A percentile compares a stretch with the other conserved stretches of the same genome.
Conservation (phyloP, 2,113 vertebrate species). For the Pseudorectes ferrugineus region DNA sequence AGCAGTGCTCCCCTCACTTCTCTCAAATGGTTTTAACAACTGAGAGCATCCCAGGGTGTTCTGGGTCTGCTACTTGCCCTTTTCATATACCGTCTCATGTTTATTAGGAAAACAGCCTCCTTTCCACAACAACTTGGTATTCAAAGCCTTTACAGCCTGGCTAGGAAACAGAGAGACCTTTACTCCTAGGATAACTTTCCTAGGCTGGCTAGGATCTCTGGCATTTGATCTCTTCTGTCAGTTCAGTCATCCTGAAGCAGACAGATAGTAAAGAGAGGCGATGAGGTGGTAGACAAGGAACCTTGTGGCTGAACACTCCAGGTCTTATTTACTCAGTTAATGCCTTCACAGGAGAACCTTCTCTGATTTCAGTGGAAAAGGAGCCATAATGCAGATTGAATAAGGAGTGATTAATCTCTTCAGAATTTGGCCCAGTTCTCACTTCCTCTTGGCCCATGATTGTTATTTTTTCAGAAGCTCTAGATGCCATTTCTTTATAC, state of each 20-base stretch:
- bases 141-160: background rate
- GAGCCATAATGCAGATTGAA: background rate
- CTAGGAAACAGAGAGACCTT: background rate
- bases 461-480: background rate
- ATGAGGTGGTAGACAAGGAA: background rate
- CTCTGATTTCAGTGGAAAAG: background rate
- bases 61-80: background rate
- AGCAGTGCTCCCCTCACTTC: background rate
- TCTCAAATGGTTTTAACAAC: background rate
- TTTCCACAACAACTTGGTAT: background rate
- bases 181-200: background rate
- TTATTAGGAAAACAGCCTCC: background rate
- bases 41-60: background rate
- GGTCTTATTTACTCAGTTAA: background rate
- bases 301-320: background rate
- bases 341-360: background rate
- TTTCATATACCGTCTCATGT: background rate
- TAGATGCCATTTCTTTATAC: background rate
- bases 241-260: background rate
- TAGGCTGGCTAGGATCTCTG: background rate
- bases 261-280: background rate
- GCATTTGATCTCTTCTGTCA: background rate
- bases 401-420: background rate
- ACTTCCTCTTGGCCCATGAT: background rate
- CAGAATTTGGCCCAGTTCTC: background rate